phyloP scores from a whole-genome alignment of 2,113 vertebrate species.

The Takifugu flavidus region DNA sequence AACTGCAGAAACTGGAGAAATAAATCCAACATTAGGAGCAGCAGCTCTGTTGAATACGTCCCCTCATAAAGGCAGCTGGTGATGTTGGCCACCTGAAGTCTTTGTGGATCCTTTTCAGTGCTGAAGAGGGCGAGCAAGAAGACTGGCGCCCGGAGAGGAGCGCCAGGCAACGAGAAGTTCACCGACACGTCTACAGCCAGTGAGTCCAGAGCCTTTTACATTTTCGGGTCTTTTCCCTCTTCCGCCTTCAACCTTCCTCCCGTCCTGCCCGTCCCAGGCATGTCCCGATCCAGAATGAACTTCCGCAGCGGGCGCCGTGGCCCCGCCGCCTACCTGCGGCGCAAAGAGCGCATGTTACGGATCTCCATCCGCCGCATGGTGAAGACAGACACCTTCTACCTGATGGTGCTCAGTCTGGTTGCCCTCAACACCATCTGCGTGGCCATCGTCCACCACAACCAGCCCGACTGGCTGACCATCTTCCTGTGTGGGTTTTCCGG shows the following conservation, averaged over 20 bases:
- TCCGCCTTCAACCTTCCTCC: background rate
- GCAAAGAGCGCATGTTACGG: conserved; percentile 92
- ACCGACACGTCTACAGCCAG: conserved; percentile 89
- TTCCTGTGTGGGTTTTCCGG: conserved; percentile 87
- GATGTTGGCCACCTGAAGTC: too few relatives aligned
- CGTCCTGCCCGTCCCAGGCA: conserved; percentile 69
- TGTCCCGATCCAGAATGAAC: conserved; percentile 87
- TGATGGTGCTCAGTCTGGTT: conserved; percentile 93
- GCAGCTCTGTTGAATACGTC: background rate
- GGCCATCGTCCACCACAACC: conserved; percentile 97
- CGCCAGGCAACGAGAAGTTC: conserved; percentile 88
- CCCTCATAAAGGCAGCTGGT: background rate
- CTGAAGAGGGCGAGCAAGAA: conserved; percentile 96
- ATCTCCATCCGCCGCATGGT: conserved; percentile 98
- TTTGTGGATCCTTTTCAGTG: conserved; percentile 71
- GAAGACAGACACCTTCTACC: conserved; percentile 96
- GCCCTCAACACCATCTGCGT: conserved; percentile 97
- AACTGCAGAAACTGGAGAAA: background rate
- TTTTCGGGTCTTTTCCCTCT: background rate
- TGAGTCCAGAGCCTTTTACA: conserved; percentile 53
- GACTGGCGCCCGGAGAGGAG: conserved; percentile 87
- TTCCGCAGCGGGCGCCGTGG: conserved; percentile 89
- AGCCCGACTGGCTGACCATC: conserved; percentile 93
- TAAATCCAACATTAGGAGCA: background rate
- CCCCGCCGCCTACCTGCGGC: conserved; percentile 90